Percentiles rank a stretch among this genome's conserved stretches.
Evolutionary conservation across 2,113 vertebrate species (phyloP).

Genomic region (Cephalopterus ornatus): DNA sequence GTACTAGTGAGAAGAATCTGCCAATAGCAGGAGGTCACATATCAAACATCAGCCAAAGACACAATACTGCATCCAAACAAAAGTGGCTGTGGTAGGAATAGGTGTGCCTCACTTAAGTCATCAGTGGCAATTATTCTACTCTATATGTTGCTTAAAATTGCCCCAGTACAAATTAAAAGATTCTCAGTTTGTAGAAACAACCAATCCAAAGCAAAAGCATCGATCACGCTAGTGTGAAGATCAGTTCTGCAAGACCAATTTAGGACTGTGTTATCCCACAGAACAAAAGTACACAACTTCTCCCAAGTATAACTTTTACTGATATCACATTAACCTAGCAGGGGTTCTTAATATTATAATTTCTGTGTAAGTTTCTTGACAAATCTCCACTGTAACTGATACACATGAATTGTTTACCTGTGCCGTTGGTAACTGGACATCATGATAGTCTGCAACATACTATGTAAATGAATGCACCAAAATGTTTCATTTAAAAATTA

Average conservation of each 20-base stretch:
- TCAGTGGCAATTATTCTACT: not conserved
- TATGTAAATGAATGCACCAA: not conserved
- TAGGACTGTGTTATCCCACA: not conserved
- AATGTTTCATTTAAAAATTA: constrained; percentile 27
- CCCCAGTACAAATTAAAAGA: not conserved
- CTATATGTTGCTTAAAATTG: not conserved
- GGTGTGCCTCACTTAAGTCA: not conserved
- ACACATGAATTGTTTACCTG: not conserved
- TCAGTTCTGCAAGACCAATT: not conserved
- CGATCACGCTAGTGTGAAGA: not conserved
- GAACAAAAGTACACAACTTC: not conserved
- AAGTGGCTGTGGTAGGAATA: not conserved
- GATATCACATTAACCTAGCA: not conserved
- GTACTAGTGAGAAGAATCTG: not conserved
- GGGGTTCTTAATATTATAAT: not conserved
- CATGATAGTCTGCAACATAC: not conserved
- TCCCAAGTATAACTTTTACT: not conserved
- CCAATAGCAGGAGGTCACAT: not conserved
- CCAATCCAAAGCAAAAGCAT: not conserved
- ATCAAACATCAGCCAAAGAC: not conserved
- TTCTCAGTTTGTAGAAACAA: not conserved
- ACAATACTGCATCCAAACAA: not conserved
- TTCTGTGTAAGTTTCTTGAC: not conserved
- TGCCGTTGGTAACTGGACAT: not conserved
- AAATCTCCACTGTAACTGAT: not conserved